A percentile compares a stretch with the other conserved stretches of the same genome.
These are phyloP conservation scores for Ophion ellenae DNA, from an alignment of 2,888 invertebrate genomes.

Conservation along the genomic window DNA sequence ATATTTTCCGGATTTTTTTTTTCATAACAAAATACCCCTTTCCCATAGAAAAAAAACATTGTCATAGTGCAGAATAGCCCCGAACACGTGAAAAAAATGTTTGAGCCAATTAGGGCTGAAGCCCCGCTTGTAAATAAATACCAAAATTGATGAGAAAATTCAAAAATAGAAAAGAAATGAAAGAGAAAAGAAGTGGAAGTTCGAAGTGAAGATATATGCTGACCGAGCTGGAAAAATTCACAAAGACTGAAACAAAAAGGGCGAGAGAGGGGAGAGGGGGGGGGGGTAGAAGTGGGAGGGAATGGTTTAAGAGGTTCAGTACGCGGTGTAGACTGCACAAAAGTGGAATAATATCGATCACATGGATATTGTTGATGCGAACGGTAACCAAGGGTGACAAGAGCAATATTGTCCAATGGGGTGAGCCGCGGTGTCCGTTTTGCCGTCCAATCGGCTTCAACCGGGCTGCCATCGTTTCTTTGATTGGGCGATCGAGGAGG, in stretches of 20 bases:
- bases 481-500: slow-evolving; percentile 81
- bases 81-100: too few species aligned
- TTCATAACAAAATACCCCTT: too few species aligned
- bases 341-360: slow-evolving; percentile 80
- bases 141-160: too few species aligned
- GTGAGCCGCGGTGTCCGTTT: slow-evolving; percentile 78
- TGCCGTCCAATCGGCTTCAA: slow-evolving; percentile 76
- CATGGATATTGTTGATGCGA: slow-evolving; percentile 81
- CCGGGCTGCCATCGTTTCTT: slow-evolving; percentile 77
- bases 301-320: slow-evolving; percentile 40
- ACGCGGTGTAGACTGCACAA: slow-evolving; percentile 60
- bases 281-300: background rate
- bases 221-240: slow-evolving; percentile 15
- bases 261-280: slow-evolving; percentile 26
- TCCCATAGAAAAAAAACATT: too few species aligned
- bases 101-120: too few species aligned
- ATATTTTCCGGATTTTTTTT: too few species aligned
- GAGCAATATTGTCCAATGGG: slow-evolving; percentile 79
- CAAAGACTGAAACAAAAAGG: slow-evolving; percentile 31
- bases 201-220: background rate
- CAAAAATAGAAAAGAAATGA: too few species aligned
- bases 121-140: too few species aligned
- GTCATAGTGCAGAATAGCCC: too few species aligned
- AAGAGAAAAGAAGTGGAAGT: too few species aligned
- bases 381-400: slow-evolving; percentile 82